A percentile compares a stretch with the other conserved stretches of the same genome.
Evolutionary conservation across 2,113 vertebrate genomes (phyloP).

Genomic region (Papio anubis): DNA sequence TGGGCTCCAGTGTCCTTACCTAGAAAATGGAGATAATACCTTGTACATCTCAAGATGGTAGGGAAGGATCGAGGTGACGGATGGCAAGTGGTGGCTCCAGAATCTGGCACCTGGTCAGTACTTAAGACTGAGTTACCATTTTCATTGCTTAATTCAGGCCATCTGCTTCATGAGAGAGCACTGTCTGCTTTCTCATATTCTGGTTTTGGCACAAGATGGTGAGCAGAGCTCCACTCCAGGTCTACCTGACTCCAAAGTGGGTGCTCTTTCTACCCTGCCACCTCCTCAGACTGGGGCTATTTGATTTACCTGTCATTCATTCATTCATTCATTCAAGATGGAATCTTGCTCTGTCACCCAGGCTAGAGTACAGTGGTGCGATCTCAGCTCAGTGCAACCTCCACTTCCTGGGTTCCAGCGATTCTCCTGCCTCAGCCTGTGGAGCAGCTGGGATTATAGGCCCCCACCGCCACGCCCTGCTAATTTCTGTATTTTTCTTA

Average conservation of each 20-base stretch:
- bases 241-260: neutral
- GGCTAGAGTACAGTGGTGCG: neutral
- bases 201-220: neutral
- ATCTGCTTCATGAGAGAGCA: neutral
- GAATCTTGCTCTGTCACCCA: too few species aligned
- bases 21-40: neutral
- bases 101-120: rapidly evolving
- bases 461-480: too few species aligned
- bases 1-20: neutral
- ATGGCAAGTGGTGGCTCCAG: neutral
- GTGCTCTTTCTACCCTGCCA: neutral
- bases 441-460: too few species aligned
- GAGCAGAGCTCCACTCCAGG: neutral
- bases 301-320: neutral
- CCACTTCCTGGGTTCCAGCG: too few species aligned
- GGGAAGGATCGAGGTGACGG: neutral
- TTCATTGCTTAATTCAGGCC: neutral
- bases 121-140: neutral
- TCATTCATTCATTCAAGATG: neutral
- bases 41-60: neutral
- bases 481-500: too few species aligned
- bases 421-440: too few species aligned
- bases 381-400: too few species aligned
- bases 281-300: neutral
- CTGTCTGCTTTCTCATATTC: neutral